Conservation (phyloP, 2,888 invertebrate genomes). For the Gerris lacustris region DNA sequence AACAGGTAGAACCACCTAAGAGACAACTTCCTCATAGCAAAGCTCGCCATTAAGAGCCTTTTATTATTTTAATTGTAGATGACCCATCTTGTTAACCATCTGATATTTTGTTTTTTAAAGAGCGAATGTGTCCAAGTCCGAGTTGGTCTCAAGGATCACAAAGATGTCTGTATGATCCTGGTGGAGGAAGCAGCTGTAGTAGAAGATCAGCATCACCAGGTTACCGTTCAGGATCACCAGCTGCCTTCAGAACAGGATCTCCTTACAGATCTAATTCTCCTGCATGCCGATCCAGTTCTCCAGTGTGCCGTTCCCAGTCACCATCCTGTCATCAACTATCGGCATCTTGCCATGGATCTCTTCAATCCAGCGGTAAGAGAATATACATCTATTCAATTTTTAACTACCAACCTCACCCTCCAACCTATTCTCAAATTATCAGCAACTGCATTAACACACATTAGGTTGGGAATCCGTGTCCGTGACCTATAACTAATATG, state of each 20-base stretch:
- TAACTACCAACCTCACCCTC: neutral
- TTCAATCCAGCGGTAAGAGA: neutral
- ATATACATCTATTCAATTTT: neutral
- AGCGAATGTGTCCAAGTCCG: neutral
- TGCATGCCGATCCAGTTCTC: neutral
- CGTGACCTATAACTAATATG: too few species aligned
- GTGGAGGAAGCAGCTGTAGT: neutral
- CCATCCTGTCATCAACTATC: neutral
- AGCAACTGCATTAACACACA: too few species aligned
- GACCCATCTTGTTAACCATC: too few species aligned
- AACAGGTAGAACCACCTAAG: too few species aligned
- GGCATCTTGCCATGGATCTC: neutral
- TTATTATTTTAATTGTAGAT: too few species aligned
- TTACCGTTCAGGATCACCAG: neutral
- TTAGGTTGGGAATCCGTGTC: too few species aligned
- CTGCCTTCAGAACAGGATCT: neutral
- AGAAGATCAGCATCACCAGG: neutral
- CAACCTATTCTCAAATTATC: too few species aligned
- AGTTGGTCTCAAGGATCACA: conserved; percentile 6
- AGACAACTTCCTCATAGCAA: too few species aligned
- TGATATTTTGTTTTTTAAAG: neutral
- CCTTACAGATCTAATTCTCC: neutral
- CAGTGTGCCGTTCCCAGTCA: neutral
- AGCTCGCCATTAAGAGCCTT: too few species aligned
- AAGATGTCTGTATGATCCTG: neutral